phyloP scores from a whole-genome alignment of 1,140 invertebrate species.

The Harpegnathos saltator region DNA sequence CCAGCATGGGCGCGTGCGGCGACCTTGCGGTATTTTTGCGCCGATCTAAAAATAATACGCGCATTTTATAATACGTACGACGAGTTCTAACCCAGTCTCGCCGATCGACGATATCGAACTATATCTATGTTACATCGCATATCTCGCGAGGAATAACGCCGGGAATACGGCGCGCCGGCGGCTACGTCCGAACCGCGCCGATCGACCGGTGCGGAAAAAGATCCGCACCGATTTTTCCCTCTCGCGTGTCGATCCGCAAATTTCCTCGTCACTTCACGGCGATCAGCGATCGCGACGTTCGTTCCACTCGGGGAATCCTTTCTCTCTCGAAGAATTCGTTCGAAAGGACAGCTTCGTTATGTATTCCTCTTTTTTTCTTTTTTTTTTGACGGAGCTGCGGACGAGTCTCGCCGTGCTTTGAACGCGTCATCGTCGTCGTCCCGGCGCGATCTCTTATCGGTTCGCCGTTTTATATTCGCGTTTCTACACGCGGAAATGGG shows the following conservation, averaged over 20 bases:
- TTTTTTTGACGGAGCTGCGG: background rate
- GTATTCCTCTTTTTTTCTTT: no score
- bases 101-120: constrained; percentile 66
- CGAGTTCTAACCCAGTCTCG: constrained; percentile 65
- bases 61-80: constrained; percentile 83
- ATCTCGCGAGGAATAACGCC: background rate
- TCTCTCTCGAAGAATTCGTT: no score
- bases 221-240: background rate
- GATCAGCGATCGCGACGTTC: background rate
- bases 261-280: background rate
- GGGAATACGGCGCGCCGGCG: background rate
- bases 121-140: constrained; percentile 26
- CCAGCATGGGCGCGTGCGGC: constrained; percentile 76
- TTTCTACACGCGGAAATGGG: background rate
- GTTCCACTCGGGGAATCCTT: background rate
- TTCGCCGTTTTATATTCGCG: no score
- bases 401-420: background rate
- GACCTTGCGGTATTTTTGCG: constrained; percentile 85
- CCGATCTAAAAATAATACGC: constrained; percentile 84
- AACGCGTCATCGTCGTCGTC: background rate
- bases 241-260: background rate
- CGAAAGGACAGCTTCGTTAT: background rate
- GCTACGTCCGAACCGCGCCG: background rate
- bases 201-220: background rate
- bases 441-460: background rate